Evolutionary conservation across 1,140 invertebrate genomes (phyloP).

Genomic region (Diploscapter pachys): DNA sequence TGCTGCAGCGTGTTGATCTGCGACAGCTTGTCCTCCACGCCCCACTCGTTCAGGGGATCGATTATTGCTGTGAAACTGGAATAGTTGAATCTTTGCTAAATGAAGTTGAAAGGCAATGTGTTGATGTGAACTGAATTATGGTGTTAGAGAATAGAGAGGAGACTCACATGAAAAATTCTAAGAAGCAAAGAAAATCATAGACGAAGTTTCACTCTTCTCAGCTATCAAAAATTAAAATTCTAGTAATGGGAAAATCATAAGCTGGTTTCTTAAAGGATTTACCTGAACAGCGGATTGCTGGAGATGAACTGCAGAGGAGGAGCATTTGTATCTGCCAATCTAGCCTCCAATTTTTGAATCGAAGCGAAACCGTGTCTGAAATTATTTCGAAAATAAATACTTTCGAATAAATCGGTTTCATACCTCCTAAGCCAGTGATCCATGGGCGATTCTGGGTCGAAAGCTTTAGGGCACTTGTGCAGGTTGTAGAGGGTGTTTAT

Average conservation of each 20-base stretch:
- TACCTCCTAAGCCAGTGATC: conserved; percentile 78
- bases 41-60: conserved; percentile 84
- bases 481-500: conserved; percentile 86
- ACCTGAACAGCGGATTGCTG: conserved; percentile 50
- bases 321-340: conserved; percentile 63
- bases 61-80: conserved; percentile 84
- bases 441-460: conserved; percentile 78
- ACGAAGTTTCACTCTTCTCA: too few relatives aligned
- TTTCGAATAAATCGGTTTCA: too few relatives aligned
- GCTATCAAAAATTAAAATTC: too few relatives aligned
- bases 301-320: conserved; percentile 45
- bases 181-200: too few relatives aligned
- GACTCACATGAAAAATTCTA: too few relatives aligned
- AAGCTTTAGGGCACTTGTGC: conserved; percentile 72
- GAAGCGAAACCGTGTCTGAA: conserved; percentile 73
- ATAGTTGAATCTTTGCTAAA: conserved; percentile 1
- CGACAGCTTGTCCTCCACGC: conserved; percentile 83
- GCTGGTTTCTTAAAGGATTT: too few relatives aligned
- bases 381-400: too few relatives aligned
- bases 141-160: too few relatives aligned
- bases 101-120: neutral
- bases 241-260: too few relatives aligned
- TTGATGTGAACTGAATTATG: too few relatives aligned
- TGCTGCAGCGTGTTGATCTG: conserved; percentile 90
- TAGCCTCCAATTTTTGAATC: conserved; percentile 75